Conservation (phyloP, 2,113 vertebrate genomes). For the Larimichthys polyactis region DNA sequence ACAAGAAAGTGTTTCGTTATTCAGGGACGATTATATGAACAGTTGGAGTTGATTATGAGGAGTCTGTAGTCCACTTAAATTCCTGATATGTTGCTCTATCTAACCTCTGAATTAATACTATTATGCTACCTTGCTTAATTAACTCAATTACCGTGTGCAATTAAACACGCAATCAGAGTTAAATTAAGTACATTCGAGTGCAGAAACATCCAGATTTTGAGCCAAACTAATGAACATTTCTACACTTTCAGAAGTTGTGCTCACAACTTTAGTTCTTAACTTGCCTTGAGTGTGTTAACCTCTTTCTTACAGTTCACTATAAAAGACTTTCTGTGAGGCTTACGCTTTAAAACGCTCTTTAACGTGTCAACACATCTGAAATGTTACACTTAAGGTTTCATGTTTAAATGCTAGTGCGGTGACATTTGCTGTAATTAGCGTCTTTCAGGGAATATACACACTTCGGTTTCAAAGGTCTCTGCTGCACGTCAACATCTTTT, state of each 20-base stretch:
- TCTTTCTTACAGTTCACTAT: background rate
- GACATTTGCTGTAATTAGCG: slow-evolving; percentile 7
- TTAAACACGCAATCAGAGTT: slow-evolving; percentile 2
- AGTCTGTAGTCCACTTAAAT: background rate
- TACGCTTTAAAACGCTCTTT: too few relatives aligned
- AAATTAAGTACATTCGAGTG: background rate
- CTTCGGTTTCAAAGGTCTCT: background rate
- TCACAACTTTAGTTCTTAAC: too few relatives aligned
- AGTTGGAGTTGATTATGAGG: background rate
- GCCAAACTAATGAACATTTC: background rate
- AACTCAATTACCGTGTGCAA: slow-evolving; percentile 10
- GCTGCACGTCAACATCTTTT: background rate
- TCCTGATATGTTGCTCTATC: slow-evolving; percentile 1
- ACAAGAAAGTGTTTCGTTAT: background rate
- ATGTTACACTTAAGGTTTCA: slow-evolving; percentile 2
- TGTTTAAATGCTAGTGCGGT: background rate
- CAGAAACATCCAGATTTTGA: background rate
- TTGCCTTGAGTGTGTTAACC: background rate
- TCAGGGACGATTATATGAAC: background rate
- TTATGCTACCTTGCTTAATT: slow-evolving; percentile 18
- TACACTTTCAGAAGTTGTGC: background rate
- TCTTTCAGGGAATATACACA: background rate
- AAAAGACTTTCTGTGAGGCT: background rate
- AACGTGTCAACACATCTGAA: background rate
- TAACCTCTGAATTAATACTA: slow-evolving; percentile 1